These are phyloP conservation scores for Anhinga rufa DNA, from an alignment of 2,113 vertebrate genomes.

Conservation along the genomic window DNA sequence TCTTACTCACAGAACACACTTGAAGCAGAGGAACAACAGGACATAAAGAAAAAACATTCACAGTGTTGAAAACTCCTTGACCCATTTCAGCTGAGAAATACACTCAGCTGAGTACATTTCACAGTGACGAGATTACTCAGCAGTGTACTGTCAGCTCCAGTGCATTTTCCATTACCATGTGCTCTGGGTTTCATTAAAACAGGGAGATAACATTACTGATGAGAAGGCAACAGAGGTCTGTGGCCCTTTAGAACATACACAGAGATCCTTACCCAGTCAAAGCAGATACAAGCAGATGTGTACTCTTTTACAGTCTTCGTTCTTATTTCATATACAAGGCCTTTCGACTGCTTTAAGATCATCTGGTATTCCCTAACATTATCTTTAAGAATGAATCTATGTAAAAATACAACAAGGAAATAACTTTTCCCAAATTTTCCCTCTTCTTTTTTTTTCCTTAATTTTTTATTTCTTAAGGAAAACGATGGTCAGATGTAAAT, in stretches of 20 bases:
- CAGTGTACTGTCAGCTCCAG: background rate
- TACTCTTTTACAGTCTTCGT: background rate
- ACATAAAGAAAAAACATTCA: background rate
- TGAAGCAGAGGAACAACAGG: background rate
- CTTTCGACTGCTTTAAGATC: background rate
- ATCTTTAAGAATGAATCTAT: background rate
- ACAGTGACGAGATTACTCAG: background rate
- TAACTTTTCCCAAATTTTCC: background rate
- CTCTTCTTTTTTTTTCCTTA: rapidly evolving
- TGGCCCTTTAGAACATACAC: background rate
- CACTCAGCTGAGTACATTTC: background rate
- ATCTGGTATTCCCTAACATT: background rate
- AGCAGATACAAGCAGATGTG: background rate
- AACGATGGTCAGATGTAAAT: background rate
- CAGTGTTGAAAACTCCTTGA: background rate
- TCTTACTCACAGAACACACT: background rate
- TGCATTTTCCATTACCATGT: background rate
- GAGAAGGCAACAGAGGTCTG: background rate
- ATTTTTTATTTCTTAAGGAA: background rate
- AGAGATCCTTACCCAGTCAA: background rate
- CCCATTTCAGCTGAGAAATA: background rate
- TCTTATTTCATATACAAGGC: background rate
- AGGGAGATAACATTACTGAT: background rate
- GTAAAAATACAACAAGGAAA: background rate
- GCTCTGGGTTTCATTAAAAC: background rate